These are phyloP conservation scores for Chorisops tibialis DNA, from an alignment of 2,888 invertebrate genomes.

Conservation along the genomic window DNA sequence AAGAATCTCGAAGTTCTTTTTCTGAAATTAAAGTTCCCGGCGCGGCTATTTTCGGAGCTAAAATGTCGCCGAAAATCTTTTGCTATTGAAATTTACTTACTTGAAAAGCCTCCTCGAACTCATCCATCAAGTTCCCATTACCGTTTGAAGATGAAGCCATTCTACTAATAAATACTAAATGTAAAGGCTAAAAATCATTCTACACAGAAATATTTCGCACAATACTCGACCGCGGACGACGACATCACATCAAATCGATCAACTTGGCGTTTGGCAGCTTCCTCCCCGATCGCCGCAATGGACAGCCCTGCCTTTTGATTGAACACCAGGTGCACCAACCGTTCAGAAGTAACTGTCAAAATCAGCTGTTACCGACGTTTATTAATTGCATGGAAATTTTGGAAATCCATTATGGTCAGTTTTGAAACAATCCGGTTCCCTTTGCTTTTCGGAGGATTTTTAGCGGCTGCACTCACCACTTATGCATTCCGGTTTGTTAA, in stretches of 20 bases:
- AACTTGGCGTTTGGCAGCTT: neutral
- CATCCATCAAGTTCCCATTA: constrained; percentile 81
- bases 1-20: too few relatives aligned
- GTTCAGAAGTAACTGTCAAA: neutral
- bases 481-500: constrained; percentile 23
- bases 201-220: constrained; percentile 12
- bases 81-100: too few relatives aligned
- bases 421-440: constrained; percentile 28
- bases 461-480: constrained; percentile 3
- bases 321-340: neutral
- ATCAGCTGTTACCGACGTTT: constrained; percentile 9
- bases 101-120: constrained; percentile 89
- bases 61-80: too few relatives aligned
- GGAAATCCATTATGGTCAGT: constrained; percentile 21
- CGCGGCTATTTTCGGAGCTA: too few relatives aligned
- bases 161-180: constrained; percentile 24
- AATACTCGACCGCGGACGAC: neutral
- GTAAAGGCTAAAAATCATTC: constrained; percentile 16
- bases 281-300: neutral
- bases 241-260: constrained; percentile 16
- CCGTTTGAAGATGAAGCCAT: constrained; percentile 66
- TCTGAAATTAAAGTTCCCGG: too few relatives aligned
- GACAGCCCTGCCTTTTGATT: neutral
- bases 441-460: constrained; percentile 24
- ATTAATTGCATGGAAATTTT: neutral